Base-by-base conservation (phyloP, 2,113 vertebrate species). In the Felis chaus region DNA sequence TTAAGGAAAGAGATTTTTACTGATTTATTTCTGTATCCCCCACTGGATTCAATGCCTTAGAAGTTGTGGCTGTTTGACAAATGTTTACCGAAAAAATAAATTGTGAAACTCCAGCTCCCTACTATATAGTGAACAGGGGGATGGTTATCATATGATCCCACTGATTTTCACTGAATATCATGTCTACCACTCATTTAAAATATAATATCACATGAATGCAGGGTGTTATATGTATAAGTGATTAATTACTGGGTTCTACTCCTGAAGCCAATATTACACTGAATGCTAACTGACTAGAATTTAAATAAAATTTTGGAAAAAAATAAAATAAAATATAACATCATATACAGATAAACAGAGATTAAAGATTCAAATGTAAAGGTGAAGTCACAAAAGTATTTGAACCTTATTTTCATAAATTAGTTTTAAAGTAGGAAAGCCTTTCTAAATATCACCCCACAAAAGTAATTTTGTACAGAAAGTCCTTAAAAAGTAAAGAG, bases 351-450 rank as follows among this genome's bases (percentile, higher is more conserved):
- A 73, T 71, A 94, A 48, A n/a, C 29, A 71, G 29, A 95, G 25
- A 83, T 29, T 61, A 89, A 95, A 80, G 55, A 88, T 96, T 92
- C 73, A 73, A 89, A 89, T 89, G 21, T 33, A 66, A 93, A 97
- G 79, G 21, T 36, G 25, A 81, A 79, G 27, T 88, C 27, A 78
- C 19, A 66, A 89, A 90, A 91, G 69, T 68, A 89, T 39, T 86
- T 91, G 33, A 66, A 86, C 36, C 82, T 91, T 5, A 82, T 78
- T 82, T 76, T 48, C 69, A 48, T 45, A 78, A 87, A 41, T 95
- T 71, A 79, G 74, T 84, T 79, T 80, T 79, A 41, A 95, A 84
- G 13, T 66, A 65, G n/a, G 57, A 82, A 87, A 66, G 11, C 0
- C 69, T 68, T 84, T n/a, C 11, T 81, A 86, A 94, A 73, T 94